A percentile compares a stretch with the other conserved stretches of the same genome.
Conservation (phyloP, 2,888 invertebrate genomes). For the Dascillus cervinus region DNA sequence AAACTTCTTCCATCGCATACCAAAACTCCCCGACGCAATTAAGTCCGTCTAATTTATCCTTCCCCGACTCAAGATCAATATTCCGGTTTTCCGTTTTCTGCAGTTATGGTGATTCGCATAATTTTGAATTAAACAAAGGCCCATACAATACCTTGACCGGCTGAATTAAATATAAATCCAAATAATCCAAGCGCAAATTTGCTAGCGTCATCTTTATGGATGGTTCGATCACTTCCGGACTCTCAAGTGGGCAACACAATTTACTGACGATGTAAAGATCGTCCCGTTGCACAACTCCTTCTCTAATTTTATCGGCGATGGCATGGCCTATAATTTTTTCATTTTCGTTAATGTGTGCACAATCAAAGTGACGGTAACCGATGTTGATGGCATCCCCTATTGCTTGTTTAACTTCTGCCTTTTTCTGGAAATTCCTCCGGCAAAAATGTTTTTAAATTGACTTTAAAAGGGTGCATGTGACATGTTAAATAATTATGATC, state of each 20-base stretch:
- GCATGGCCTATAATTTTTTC: conserved; percentile 61
- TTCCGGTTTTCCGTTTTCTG: too few species aligned
- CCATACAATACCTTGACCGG: too few species aligned
- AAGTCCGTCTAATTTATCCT: conserved; percentile 48
- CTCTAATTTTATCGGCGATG: conserved; percentile 51
- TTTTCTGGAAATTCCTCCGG: too few species aligned
- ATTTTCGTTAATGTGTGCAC: conserved; percentile 57
- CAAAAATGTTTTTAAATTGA: too few species aligned
- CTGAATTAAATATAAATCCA: conserved; percentile 86
- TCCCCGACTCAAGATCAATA: conserved; percentile 50
- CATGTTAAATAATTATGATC: neutral
- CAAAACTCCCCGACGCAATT: conserved; percentile 71
- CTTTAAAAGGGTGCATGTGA: neutral
- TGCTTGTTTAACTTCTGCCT: conserved; percentile 47
- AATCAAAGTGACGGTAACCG: conserved; percentile 66
- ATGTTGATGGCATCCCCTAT: conserved; percentile 59
- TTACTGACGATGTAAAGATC: conserved; percentile 64
- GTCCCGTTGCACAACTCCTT: conserved; percentile 57
- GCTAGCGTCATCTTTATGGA: conserved; percentile 58
- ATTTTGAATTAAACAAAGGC: conserved; percentile 1
- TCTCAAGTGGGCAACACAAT: conserved; percentile 72
- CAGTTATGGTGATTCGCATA: too few species aligned
- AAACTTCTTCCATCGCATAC: conserved; percentile 66
- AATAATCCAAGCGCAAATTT: conserved; percentile 63
- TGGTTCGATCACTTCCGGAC: conserved; percentile 62